Percentiles rank a stretch among this genome's conserved stretches.
phyloP scores from a whole-genome alignment of 2,888 invertebrate genomes.

The Napeogenes sylphis region DNA sequence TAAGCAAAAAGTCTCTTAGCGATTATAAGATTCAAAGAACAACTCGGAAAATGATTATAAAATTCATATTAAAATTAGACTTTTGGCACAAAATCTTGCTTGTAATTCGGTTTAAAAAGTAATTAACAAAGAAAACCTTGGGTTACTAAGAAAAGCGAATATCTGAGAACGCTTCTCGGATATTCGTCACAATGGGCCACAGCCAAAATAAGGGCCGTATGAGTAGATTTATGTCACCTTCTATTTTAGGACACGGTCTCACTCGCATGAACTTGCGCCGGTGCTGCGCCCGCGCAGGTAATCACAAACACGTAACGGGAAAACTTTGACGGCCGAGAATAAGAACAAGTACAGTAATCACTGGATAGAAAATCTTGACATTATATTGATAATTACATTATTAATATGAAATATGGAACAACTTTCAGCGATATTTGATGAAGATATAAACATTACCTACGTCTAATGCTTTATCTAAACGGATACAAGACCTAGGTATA shows the following conservation, averaged over 20 bases:
- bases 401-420: too few relatives aligned
- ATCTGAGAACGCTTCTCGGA: conserved; percentile 17
- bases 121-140: conserved; percentile 23
- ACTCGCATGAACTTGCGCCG: conserved; percentile 57
- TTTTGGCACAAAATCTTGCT: conserved; percentile 8
- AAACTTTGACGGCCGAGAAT: conserved; percentile 12
- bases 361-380: too few relatives aligned
- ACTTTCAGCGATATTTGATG: neutral
- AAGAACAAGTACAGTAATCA: too few relatives aligned
- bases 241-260: conserved; percentile 61
- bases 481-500: conserved; percentile 16
- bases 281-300: conserved; percentile 42
- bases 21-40: neutral
- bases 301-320: conserved; percentile 18
- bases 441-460: neutral
- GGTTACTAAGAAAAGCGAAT: conserved; percentile 25
- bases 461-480: conserved; percentile 10
- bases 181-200: conserved; percentile 47
- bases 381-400: too few relatives aligned
- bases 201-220: conserved; percentile 64
- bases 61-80: conserved; percentile 2
- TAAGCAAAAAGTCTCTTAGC: conserved; percentile 3
- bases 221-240: conserved; percentile 73
- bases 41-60: conserved; percentile 1
- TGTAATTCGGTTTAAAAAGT: conserved; percentile 9